Conservation (phyloP, 1,140 invertebrate species). For the Euura saliciscinereae region DNA sequence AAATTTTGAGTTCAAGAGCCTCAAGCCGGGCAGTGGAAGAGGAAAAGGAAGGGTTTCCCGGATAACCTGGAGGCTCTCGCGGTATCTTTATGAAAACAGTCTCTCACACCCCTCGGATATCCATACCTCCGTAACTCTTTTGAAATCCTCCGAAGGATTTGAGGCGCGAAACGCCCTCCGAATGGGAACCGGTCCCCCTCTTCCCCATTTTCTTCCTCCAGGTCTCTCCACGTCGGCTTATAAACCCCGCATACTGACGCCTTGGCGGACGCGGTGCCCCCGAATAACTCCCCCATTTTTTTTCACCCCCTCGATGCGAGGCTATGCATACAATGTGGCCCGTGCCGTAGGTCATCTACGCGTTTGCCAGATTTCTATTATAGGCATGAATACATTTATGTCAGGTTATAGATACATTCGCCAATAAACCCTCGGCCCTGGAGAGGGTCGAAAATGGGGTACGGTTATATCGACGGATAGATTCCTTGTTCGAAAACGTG, state of each 20-base stretch:
- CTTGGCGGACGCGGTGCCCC: no score
- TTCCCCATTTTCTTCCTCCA: not conserved
- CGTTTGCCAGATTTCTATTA: no score
- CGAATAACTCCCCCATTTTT: no score
- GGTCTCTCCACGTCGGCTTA: not conserved
- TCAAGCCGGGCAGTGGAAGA: not conserved
- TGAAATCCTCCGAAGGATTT: not conserved
- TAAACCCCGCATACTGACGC: no score
- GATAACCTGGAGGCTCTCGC: not conserved
- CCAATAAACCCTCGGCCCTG: no score
- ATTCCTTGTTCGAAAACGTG: not conserved
- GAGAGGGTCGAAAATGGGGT: no score
- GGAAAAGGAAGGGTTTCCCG: not conserved
- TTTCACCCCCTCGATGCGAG: no score
- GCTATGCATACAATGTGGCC: no score
- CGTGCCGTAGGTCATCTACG: no score
- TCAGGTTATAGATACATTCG: no score
- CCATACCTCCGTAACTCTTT: not conserved
- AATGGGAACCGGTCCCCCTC: not conserved
- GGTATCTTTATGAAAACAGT: slow-evolving; percentile 7
- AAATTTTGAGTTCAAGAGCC: not conserved
- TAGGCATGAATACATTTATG: no score
- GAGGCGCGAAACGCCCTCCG: not conserved
- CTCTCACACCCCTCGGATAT: not conserved
- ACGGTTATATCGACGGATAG: not conserved